Base-by-base conservation (phyloP, 2,113 vertebrate genomes). In the Menura novaehollandiae region DNA sequence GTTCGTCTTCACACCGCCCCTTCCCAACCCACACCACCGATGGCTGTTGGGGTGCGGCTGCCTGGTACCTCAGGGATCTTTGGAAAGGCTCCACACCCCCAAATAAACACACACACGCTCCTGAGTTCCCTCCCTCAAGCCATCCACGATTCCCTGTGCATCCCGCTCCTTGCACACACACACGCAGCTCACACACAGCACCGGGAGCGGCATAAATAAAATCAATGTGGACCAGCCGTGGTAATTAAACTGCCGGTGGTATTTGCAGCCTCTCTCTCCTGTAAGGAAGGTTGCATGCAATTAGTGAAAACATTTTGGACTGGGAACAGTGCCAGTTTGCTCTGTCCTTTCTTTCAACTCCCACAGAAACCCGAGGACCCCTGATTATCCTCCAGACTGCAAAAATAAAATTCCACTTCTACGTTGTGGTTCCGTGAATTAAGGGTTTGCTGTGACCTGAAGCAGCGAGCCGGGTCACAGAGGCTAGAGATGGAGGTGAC, bases 261-360 rank as follows among this genome's bases (percentile, higher is more conserved):
- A 93, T 92, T 90, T 93, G 92, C 92, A 93, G 79, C 32, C 81
- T 66, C 88, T 89, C 80, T 79, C 64, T 85, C 76, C 86, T 52
- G 56, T 84, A 94, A 91, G 93, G 67, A 96, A 91, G 91, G 93
- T 94, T 96, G 93, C 91, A 92, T 43, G 88, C 95, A 96, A 95
- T 95, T 94, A 96, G 95, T 91, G 85, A 88, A 96, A 96, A 97
- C 90, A 95, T 97, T 97, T 96, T 89, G 96, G 85, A 71, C 93
- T 94, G 95, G 92, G 93, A 95, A 95, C 56, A 39, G 69, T 93
- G 95, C 96, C 95, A 97, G 93, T 88, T 88, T 95, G 82, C 67
- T 94, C 88, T 96, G 95, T 90, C 95, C 93, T 96, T 95, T 96
- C 93, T 95, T 96, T 96, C 96, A 96, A 96, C 96, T 96, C 92